Conservation (phyloP, 2,888 invertebrate species). For the Acleris emargana region DNA sequence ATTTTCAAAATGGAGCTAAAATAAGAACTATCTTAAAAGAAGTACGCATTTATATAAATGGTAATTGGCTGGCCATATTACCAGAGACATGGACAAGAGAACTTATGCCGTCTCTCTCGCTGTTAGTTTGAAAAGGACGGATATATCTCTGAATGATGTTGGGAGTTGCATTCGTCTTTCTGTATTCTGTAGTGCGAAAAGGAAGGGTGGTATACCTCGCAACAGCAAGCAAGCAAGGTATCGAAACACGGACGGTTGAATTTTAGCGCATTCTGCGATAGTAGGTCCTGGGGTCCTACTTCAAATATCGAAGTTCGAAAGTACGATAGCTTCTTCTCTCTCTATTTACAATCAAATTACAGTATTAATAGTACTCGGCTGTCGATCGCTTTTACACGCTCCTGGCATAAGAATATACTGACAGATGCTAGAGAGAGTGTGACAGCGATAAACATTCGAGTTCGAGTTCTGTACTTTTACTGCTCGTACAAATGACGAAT, state of each 20-base stretch:
- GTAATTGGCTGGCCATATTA: slow-evolving; percentile 15
- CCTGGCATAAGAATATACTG: too few species aligned
- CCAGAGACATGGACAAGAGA: neutral
- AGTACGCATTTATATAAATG: slow-evolving; percentile 30
- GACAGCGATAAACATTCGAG: too few species aligned
- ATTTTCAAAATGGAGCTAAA: neutral
- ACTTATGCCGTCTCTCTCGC: neutral
- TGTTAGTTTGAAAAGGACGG: neutral
- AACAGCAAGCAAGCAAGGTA: neutral
- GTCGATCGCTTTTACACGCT: too few species aligned
- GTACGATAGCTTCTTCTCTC: too few species aligned
- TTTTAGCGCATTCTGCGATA: slow-evolving; percentile 2
- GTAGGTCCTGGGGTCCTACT: slow-evolving; percentile 37
- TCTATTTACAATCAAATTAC: too few species aligned
- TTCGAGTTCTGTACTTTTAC: too few species aligned
- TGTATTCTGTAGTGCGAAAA: neutral
- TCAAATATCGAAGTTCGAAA: too few species aligned
- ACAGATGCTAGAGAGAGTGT: too few species aligned
- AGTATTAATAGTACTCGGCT: too few species aligned
- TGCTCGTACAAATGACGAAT: too few species aligned
- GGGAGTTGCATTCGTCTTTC: neutral
- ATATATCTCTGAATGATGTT: neutral
- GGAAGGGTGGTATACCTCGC: neutral
- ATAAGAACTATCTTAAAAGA: slow-evolving; percentile 11
- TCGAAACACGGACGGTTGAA: neutral